These are phyloP conservation scores for Bolinopsis microptera DNA, from an alignment of 37 sponge, comb jelly and placozoan species.

Conservation along the genomic window DNA sequence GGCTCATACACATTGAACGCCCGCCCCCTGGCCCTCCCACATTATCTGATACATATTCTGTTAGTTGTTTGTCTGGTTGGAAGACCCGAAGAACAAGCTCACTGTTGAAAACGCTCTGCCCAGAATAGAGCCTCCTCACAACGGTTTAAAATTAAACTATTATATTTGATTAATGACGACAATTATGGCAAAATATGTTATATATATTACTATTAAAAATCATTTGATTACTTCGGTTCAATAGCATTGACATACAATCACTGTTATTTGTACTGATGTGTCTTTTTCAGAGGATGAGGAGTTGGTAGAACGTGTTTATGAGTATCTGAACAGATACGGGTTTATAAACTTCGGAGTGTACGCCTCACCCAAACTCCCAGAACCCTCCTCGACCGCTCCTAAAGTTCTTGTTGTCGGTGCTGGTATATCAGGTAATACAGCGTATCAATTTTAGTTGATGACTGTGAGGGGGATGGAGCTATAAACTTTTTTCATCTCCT, in stretches of 20 bases:
- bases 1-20: too few species aligned
- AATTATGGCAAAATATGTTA: too few species aligned
- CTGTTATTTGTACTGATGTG: too few species aligned
- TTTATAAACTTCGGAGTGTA: constrained; percentile 95
- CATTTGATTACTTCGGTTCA: too few species aligned
- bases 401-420: constrained; percentile 95
- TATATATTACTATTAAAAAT: too few species aligned
- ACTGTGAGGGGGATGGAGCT: too few species aligned
- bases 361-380: background rate
- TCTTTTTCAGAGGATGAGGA: constrained; percentile 74
- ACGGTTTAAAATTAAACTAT: constrained; percentile 65
- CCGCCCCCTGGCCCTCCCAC: too few species aligned
- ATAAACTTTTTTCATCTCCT: too few species aligned
- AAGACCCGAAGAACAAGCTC: constrained; percentile 79
- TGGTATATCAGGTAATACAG: constrained; percentile 87
- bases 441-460: constrained; percentile 57
- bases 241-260: too few species aligned
- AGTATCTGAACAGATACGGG: constrained; percentile 90
- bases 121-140: constrained; percentile 74
- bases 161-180: too few species aligned
- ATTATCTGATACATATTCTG: too few species aligned
- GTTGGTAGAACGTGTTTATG: constrained; percentile 79
- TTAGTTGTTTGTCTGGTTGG: constrained; percentile 83
- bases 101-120: constrained; percentile 81
- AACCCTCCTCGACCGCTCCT: background rate